phyloP scores from a whole-genome alignment of 2,888 invertebrate genomes.

The Nymphalis urticae region DNA sequence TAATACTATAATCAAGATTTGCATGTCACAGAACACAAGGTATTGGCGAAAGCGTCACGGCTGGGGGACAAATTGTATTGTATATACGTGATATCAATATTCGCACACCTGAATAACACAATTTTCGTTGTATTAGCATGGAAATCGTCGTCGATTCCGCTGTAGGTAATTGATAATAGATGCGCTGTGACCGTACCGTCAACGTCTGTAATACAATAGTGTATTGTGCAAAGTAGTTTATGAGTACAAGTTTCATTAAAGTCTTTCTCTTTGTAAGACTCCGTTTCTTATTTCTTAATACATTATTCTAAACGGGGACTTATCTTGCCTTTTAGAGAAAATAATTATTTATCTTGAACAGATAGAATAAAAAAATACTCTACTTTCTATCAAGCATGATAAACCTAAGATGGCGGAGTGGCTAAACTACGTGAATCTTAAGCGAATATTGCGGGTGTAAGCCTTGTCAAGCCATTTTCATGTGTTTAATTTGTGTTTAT shows the following conservation, averaged over 20 bases:
- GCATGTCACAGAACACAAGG: conserved; percentile 73
- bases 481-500: not conserved
- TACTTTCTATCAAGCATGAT: not conserved
- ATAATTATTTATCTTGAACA: conserved; percentile 8
- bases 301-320: conserved; percentile 6
- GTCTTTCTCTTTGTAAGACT: conserved; percentile 26
- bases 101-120: conserved; percentile 40
- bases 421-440: no score
- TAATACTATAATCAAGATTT: conserved; percentile 80
- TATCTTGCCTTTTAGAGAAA: conserved; percentile 4
- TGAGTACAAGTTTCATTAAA: conserved; percentile 31
- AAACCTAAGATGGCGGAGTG: no score
- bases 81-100: conserved; percentile 42
- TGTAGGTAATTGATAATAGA: conserved; percentile 36
- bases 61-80: conserved; percentile 38
- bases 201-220: conserved; percentile 36
- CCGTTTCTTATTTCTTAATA: conserved; percentile 21
- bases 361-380: conserved; percentile 5
- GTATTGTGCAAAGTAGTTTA: conserved; percentile 27
- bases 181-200: conserved; percentile 36
- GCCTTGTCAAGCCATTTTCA: not conserved
- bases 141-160: conserved; percentile 38
- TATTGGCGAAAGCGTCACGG: conserved; percentile 41
- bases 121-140: conserved; percentile 44
- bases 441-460: no score